Evolutionary conservation across 1,140 invertebrate species (phyloP).

Genomic region (Macrobrachium rosenbergii): DNA sequence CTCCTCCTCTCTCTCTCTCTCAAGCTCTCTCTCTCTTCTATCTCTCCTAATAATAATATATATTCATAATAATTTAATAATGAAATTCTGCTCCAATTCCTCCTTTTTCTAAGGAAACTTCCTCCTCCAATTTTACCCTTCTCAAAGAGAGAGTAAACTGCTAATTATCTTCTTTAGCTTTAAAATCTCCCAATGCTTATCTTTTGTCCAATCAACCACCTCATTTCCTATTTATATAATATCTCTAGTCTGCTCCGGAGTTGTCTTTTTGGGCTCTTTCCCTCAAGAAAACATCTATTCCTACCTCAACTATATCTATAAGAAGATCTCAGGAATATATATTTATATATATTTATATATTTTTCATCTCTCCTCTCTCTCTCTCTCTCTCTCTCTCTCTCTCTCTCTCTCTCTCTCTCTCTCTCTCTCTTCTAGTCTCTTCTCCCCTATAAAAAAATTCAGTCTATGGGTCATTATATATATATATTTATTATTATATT

Average conservation of each 20-base stretch:
- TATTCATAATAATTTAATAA: background rate
- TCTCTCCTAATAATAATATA: background rate
- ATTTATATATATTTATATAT: background rate
- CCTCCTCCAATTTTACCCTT: background rate
- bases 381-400: background rate
- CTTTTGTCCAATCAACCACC: background rate
- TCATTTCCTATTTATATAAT: background rate
- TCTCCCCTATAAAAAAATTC: background rate
- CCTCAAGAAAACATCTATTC: background rate
- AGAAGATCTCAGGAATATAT: background rate
- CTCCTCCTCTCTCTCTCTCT: background rate
- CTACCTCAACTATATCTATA: no score
- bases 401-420: background rate
- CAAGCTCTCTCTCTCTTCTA: background rate
- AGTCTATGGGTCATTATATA: background rate
- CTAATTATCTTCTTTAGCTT: no score
- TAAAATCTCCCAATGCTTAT: background rate
- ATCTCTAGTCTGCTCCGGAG: background rate
- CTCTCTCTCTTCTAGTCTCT: background rate
- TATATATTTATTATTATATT: background rate
- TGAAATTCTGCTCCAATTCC: background rate
- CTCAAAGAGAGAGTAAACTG: background rate
- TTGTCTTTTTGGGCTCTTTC: background rate
- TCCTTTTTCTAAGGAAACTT: background rate
- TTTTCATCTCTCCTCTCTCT: background rate